Evolutionary conservation across 2,113 vertebrate species (phyloP).

Genomic region (Aptenodytes forsteri): DNA sequence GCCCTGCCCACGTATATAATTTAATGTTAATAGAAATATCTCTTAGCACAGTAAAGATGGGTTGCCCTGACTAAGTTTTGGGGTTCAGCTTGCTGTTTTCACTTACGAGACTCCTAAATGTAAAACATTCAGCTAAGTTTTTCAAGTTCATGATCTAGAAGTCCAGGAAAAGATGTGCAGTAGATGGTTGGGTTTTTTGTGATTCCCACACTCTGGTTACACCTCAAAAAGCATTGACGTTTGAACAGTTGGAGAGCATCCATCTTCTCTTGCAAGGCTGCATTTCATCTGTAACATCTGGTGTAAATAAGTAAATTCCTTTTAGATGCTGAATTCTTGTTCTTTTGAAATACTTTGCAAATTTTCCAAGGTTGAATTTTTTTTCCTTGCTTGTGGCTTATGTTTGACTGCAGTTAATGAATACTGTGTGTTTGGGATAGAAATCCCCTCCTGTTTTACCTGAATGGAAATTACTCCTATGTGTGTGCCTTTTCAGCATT

Average conservation of each 20-base stretch:
- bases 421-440: not conserved
- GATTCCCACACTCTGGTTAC: not conserved
- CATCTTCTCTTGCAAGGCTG: not conserved
- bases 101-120: not conserved
- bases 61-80: not conserved
- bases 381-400: not conserved
- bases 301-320: conserved; percentile 18
- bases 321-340: not conserved
- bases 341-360: conserved; percentile 2
- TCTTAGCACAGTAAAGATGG: not conserved
- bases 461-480: not conserved
- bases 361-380: not conserved
- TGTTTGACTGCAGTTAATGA: not conserved
- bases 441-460: not conserved
- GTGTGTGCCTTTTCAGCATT: not conserved
- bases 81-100: not conserved
- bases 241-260: not conserved
- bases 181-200: not conserved
- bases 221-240: not conserved
- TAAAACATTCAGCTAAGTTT: not conserved
- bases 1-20: not conserved
- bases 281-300: conserved; percentile 23
- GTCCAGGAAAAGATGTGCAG: not conserved
- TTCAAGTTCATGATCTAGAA: not conserved
- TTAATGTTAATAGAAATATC: not conserved